Conservation (phyloP, 2,113 vertebrate species). For the Sinocyclocheilus anophthalmus region DNA sequence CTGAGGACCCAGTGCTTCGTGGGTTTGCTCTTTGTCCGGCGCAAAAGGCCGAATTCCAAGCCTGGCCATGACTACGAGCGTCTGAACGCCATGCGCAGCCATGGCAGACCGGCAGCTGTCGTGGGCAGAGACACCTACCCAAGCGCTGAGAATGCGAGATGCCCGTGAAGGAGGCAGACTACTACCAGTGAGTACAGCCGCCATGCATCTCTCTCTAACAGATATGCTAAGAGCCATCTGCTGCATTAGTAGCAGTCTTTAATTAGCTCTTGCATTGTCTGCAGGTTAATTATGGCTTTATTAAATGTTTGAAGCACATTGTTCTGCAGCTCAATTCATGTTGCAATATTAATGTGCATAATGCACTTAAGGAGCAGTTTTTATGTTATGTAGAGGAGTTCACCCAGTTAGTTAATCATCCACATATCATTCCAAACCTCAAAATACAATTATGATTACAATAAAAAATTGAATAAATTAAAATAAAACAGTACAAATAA, state of each 20-base stretch:
- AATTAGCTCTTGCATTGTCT: constrained; percentile 59
- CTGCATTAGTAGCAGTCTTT: constrained; percentile 36
- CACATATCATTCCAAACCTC: neutral
- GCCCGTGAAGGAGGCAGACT: constrained; percentile 95
- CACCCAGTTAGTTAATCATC: neutral
- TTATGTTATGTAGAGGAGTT: neutral
- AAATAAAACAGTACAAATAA: neutral
- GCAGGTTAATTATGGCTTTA: constrained; percentile 58
- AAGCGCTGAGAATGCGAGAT: too few species aligned
- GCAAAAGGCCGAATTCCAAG: constrained; percentile 90
- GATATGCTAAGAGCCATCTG: constrained; percentile 52
- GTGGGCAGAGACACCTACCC: too few species aligned
- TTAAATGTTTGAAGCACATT: constrained; percentile 50
- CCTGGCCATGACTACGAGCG: constrained; percentile 93
- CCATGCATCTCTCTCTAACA: neutral
- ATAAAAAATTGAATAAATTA: neutral
- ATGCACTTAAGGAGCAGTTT: constrained; percentile 1
- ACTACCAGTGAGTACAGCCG: constrained; percentile 89
- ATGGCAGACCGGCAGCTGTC: constrained; percentile 95
- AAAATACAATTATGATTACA: neutral
- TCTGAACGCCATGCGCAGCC: too few species aligned
- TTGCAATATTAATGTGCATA: neutral
- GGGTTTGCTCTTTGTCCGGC: constrained; percentile 55
- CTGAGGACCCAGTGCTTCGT: constrained; percentile 45
- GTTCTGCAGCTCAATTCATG: neutral